Percentiles rank a stretch among this genome's conserved stretches.
phyloP scores from a whole-genome alignment of 2,888 invertebrate species.

The Achlya flavicornis region DNA sequence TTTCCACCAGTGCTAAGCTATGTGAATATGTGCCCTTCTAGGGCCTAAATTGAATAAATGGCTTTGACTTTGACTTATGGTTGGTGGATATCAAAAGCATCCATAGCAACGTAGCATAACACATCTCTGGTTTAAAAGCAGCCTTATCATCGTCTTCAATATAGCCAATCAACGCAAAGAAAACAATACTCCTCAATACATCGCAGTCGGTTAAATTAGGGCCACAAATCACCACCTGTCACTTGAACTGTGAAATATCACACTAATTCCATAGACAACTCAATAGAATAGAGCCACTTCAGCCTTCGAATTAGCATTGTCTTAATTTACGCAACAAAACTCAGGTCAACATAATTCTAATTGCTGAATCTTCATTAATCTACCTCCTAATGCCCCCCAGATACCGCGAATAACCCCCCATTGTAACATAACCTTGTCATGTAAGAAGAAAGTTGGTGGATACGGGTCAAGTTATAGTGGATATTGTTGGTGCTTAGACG shows the following conservation, averaged over 20 bases:
- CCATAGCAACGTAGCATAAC: too few relatives aligned
- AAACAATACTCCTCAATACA: not conserved
- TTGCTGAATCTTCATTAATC: conserved; percentile 70
- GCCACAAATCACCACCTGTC: conserved; percentile 2
- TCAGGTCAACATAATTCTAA: conserved; percentile 53
- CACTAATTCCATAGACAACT: conserved; percentile 46
- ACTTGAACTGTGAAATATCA: conserved; percentile 5
- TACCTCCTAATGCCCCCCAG: conserved; percentile 47
- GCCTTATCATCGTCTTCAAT: too few relatives aligned
- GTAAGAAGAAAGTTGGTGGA: conserved; percentile 16
- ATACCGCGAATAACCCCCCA: conserved; percentile 30
- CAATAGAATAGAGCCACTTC: conserved; percentile 37
- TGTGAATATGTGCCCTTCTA: too few relatives aligned
- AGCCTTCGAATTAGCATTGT: conserved; percentile 59
- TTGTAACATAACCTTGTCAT: conserved; percentile 24
- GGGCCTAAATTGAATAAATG: too few relatives aligned
- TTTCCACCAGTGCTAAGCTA: too few relatives aligned
- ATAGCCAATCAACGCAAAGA: not conserved
- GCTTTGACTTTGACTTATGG: too few relatives aligned
- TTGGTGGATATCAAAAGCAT: too few relatives aligned
- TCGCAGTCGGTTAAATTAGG: not conserved
- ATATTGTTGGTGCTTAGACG: conserved; percentile 49
- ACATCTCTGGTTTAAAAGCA: too few relatives aligned
- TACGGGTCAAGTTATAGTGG: conserved; percentile 47
- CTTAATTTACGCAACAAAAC: conserved; percentile 57